Evolutionary conservation across 2,113 vertebrate species (phyloP), one percentile per base, ranked within the genome.

Genomic region (Lanius ludovicianus): DNA sequence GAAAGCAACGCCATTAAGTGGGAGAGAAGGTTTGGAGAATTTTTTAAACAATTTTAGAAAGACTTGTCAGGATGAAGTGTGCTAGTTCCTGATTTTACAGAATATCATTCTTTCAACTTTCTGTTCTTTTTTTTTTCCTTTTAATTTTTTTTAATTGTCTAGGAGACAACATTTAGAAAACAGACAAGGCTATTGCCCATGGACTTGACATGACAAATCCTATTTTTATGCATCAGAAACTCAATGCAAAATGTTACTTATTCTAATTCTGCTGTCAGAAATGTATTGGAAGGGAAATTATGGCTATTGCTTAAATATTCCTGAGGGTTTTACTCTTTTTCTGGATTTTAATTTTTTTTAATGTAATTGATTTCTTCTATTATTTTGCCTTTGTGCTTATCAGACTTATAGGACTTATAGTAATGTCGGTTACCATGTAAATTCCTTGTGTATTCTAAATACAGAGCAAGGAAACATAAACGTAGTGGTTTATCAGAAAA

Each of bases 181-280:
- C 11, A 73, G 50, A 69, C 87, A 74, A 81, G 15, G 15, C 23
- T 84, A 25, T 31, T 74, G 30, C 9, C 69, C 39, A 46, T 44
- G 57, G 42, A 50, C 74, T 88, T 82, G 33, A 79, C 30, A 79
- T 49, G 35, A 60, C 23, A 87, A 87, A 90, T 82, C 39, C 30
- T 64, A 35, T 31, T 89, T 82, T 87, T 90, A 19, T 82, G 35
- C 41, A 64, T 85, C 47, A 93, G 21, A 85, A 90, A 28, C 11
- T 75, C 42, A 64, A 30, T 46, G 46, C 6, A 78, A 71, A 39
- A 23, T 82, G 24, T 35, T 84, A 59, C 13, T 71, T 84, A 20
- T 75, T 88, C 22, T 71, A 78, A 41, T 79, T 90, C 6, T 79
- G 11, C 39, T 67, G 6, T 52, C 33, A 87, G 39, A 87, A 91